phyloP scores from a whole-genome alignment of 2,888 invertebrate species.

The Pseudococcus longispinus region DNA sequence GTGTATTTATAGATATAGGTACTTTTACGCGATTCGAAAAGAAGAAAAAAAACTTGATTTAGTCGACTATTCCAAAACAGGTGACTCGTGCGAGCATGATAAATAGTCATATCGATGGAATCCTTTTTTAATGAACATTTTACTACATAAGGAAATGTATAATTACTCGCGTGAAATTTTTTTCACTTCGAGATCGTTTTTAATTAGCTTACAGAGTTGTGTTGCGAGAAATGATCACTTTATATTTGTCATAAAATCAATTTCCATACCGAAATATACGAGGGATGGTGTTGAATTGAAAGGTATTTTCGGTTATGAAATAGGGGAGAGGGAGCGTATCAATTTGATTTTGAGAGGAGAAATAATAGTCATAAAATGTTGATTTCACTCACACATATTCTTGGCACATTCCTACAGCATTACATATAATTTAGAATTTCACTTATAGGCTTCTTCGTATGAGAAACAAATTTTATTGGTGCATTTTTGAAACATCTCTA shows the following conservation, averaged over 20 bases:
- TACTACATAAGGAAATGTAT: slow-evolving; percentile 20
- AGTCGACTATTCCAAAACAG: slow-evolving; percentile 13
- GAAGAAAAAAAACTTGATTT: slow-evolving; percentile 5
- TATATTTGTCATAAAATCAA: neutral
- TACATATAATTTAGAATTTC: too few relatives aligned
- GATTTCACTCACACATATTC: too few relatives aligned
- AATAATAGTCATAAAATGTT: too few relatives aligned
- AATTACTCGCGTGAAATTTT: slow-evolving; percentile 30
- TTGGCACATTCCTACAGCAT: too few relatives aligned
- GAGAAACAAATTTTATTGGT: too few relatives aligned
- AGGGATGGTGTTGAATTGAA: neutral
- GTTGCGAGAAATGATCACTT: neutral
- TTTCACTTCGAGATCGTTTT: neutral
- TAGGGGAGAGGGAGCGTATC: too few relatives aligned
- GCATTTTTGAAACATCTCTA: too few relatives aligned
- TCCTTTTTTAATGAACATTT: slow-evolving; percentile 9
- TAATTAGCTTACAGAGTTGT: neutral
- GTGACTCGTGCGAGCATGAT: slow-evolving; percentile 27
- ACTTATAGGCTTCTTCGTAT: too few relatives aligned
- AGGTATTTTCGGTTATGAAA: too few relatives aligned
- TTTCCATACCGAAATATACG: neutral
- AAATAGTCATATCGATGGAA: neutral
- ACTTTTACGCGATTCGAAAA: neutral
- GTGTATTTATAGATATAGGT: neutral
- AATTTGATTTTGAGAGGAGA: too few relatives aligned